Base-by-base conservation (phyloP, 1,140 invertebrate genomes). In the Galleria mellonella region DNA sequence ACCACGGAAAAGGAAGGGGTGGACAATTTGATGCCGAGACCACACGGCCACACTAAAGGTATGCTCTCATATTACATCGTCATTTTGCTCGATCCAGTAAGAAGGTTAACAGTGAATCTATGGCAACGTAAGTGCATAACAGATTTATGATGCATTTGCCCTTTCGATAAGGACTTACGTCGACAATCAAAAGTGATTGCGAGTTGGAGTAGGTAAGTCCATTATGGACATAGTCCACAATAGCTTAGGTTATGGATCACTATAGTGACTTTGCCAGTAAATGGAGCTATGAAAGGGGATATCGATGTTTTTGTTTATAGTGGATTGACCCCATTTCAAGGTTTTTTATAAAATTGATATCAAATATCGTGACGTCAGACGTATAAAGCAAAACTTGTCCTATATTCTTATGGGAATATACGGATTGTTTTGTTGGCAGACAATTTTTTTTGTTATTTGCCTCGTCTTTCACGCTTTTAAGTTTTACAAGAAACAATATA, bases 101-200 rank as follows among this genome's bases (percentile, higher is more conserved):
- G 17, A 23, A 6, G 6, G 2, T 23, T 23, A 3, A 23, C 17
- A 3, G 17, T 23, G 2, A 23, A 23, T 6, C 17, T 6, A 23
- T 2, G 2, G 6, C 6, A 23, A 6, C 17, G 6, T 23, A 23
- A 23, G 17, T 23, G 6, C 17, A 23, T 23, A 23, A 23, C 17
- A 23, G 17, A 23, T 23, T 23, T 23, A 23, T 23, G 2, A 6
- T 23, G 17, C 17, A 23, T 23, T 23, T 37, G 35, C 35, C 35
- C 17, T 17, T 14, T 17, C 35, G 35, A 37, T 37, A 37, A 37
- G 35, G 14, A 37, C 35, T 1, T n/a, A 17, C 17, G 17, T 23
- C 17, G 17, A 23, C 35, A 36, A 36, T 36, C 33, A 37, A 37
- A 37, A 37, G 35, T 17, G 35, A 37, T 37, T 37, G 35, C 35